A percentile compares a stretch with the other conserved stretches of the same genome.
phyloP scores from a whole-genome alignment of 30 jellyfish, hydroid and myxozoan genomes.

The Nemopilema nomurai region DNA sequence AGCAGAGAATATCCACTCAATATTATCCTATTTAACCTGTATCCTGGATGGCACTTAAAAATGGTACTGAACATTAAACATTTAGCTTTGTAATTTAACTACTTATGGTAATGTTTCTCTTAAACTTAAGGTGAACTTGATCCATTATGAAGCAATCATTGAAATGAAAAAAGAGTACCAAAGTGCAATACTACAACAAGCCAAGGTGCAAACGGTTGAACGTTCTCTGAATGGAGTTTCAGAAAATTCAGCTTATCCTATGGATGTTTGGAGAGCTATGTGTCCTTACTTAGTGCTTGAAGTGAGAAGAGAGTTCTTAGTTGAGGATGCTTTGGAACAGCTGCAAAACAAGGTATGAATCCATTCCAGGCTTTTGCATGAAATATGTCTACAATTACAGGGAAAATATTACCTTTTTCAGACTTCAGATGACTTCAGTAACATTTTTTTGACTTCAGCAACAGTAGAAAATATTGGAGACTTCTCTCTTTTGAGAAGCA shows the following conservation, averaged over 20 bases:
- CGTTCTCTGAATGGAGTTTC: conserved; percentile 61
- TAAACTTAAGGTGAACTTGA: conserved; percentile 66
- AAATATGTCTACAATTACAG: background rate
- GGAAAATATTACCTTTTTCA: background rate
- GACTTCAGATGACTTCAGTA: too few relatives aligned
- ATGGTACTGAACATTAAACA: too few relatives aligned
- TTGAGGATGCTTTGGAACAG: conserved; percentile 81
- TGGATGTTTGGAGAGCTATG: conserved; percentile 87
- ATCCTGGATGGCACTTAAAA: too few relatives aligned
- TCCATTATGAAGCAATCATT: conserved; percentile 88
- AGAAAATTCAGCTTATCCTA: conserved; percentile 46
- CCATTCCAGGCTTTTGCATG: background rate
- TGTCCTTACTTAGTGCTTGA: conserved; percentile 92
- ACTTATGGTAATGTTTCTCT: background rate
- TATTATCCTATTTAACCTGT: too few relatives aligned
- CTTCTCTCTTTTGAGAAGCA: too few relatives aligned
- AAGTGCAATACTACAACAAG: conserved; percentile 91
- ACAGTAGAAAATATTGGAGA: too few relatives aligned
- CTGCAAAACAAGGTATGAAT: conserved; percentile 69
- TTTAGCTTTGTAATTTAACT: background rate
- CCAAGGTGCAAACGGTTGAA: conserved; percentile 83
- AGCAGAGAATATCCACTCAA: too few relatives aligned
- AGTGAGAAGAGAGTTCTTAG: conserved; percentile 73
- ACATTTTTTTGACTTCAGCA: too few relatives aligned
- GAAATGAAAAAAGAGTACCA: conserved; percentile 92